phyloP scores from a whole-genome alignment of 1,140 invertebrate genomes.

The Drosophila ironensis region DNA sequence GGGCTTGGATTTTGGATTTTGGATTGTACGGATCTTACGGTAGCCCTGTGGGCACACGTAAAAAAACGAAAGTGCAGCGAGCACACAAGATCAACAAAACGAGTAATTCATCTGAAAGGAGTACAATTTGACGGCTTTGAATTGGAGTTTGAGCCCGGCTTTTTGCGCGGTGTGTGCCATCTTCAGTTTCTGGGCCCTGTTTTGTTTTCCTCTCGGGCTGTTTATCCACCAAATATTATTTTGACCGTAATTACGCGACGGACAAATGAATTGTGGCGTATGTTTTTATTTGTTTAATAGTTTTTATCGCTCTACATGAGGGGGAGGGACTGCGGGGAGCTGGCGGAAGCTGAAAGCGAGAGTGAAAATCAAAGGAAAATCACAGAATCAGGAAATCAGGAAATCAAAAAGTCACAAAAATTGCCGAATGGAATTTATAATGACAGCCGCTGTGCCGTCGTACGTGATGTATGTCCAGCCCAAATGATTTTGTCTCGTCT shows the following conservation, averaged over 20 bases:
- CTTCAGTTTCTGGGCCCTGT: slow-evolving; percentile 29
- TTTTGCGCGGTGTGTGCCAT: slow-evolving; percentile 16
- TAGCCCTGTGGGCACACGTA: slow-evolving; percentile 15
- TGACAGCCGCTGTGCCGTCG: slow-evolving; percentile 45
- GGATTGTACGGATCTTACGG: slow-evolving; percentile 14
- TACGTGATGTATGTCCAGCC: slow-evolving; percentile 71
- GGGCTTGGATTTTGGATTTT: slow-evolving; percentile 1
- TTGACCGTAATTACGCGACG: slow-evolving; percentile 79
- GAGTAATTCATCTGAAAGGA: no score
- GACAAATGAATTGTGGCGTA: slow-evolving; percentile 2
- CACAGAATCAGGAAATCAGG: slow-evolving; percentile 17
- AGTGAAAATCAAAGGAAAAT: slow-evolving; percentile 50
- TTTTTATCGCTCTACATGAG: no score
- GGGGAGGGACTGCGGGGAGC: no score
- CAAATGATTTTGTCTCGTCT: slow-evolving; percentile 60
- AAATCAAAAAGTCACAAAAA: slow-evolving; percentile 19
- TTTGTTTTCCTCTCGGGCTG: slow-evolving; percentile 76
- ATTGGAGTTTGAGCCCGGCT: not conserved
- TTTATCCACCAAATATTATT: slow-evolving; percentile 81
- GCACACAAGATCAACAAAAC: no score
- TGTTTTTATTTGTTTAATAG: no score
- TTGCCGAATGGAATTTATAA: slow-evolving; percentile 54
- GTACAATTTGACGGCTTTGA: no score
- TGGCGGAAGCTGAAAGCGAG: slow-evolving; percentile 16
- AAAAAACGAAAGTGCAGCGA: no score